Evolutionary conservation across 1,140 invertebrate genomes (phyloP).

Genomic region (Brachystomella parvula): DNA sequence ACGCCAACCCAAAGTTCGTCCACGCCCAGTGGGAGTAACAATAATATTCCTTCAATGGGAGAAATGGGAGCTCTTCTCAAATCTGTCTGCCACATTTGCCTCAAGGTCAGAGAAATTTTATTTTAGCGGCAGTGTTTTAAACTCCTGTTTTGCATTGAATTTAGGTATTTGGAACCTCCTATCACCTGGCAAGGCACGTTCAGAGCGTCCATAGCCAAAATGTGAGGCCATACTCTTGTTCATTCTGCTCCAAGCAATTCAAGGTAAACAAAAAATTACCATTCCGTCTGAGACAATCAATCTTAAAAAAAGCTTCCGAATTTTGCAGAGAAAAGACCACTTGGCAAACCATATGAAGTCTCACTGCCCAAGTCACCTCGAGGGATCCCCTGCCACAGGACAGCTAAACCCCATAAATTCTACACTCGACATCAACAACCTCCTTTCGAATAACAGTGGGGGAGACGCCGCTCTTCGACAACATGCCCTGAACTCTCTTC

Average conservation of each 20-base stretch:
- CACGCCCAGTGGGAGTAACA: background rate
- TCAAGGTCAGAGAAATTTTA: constrained; percentile 17
- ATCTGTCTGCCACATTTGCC: constrained; percentile 35
- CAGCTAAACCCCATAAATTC: background rate
- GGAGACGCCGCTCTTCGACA: background rate
- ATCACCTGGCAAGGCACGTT: constrained; percentile 32
- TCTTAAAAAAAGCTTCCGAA: background rate
- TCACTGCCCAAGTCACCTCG: constrained; percentile 29
- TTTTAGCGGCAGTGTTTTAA: background rate
- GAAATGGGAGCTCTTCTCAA: constrained; percentile 35
- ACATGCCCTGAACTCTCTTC: constrained; percentile 29
- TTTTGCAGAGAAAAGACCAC: constrained; percentile 31
- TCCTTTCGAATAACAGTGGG: background rate
- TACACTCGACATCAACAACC: background rate
- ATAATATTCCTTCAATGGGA: constrained; percentile 22
- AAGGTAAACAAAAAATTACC: constrained; percentile 15
- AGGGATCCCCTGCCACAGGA: constrained; percentile 3
- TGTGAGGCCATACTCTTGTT: constrained; percentile 32
- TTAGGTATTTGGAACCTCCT: constrained; percentile 34
- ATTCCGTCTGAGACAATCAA: background rate
- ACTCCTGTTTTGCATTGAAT: background rate
- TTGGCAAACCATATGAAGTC: constrained; percentile 37
- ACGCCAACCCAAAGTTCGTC: background rate
- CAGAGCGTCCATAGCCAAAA: constrained; percentile 34
- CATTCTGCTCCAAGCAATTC: constrained; percentile 32